Evolutionary conservation across 2,797 vertebrate species (phyloP).

Genomic region (Limosa lapponica): DNA sequence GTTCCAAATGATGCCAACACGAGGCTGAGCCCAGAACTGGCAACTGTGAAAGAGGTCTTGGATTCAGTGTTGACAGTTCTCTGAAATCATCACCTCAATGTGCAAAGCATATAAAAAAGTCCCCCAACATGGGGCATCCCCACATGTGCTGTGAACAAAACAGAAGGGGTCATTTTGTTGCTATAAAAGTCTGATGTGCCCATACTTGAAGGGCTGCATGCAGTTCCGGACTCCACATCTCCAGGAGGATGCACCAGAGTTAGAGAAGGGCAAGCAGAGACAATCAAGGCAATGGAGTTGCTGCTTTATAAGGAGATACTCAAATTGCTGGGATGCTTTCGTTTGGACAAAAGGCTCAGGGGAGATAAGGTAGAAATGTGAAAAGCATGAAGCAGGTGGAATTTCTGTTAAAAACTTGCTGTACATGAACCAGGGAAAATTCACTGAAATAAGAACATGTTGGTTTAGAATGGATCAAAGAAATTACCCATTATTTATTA

Average conservation of each 20-base stretch:
- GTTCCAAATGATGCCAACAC: background rate
- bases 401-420: background rate
- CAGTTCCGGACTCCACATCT: background rate
- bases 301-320: background rate
- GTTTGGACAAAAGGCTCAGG: background rate
- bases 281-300: background rate
- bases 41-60: background rate
- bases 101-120: background rate
- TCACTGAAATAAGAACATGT: background rate
- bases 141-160: background rate
- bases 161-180: background rate
- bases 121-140: background rate
- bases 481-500: background rate
- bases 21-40: background rate
- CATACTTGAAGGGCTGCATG: background rate
- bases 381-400: background rate
- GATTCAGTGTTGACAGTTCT: background rate
- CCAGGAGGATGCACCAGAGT: background rate
- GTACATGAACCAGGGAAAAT: background rate
- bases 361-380: rapidly evolving
- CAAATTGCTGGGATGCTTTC: background rate
- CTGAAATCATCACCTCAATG: background rate
- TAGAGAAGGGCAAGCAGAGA: background rate
- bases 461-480: background rate
- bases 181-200: too few relatives aligned